Base-by-base conservation (phyloP, 2,113 vertebrate genomes). In the Solea senegalensis region DNA sequence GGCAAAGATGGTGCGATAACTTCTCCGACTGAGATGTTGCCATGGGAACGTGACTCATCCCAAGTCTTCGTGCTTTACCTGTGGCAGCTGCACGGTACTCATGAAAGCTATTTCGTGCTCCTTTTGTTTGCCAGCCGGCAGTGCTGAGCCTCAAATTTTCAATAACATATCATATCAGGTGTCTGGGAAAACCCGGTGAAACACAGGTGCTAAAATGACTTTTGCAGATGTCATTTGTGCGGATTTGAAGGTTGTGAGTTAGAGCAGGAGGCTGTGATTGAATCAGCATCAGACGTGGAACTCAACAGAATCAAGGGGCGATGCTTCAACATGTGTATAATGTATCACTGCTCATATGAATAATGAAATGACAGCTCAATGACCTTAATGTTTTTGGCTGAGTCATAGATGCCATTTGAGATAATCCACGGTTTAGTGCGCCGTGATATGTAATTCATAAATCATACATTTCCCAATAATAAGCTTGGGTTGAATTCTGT, bases 41-140 rank as follows among this genome's bases (percentile, higher is more conserved):
- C 84, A 93, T 93, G 91, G 91, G 69, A 88, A 93, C 86, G 41
- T 93, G 90, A 94, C 88, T 92, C 93, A 93, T 85, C 87, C 44
- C 84, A 82, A 76, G 80, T 83, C 86, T 78, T 86, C 81, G 86
- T 71, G 77, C 82, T 85, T 60, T 88, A 91, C 91, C 89, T 90
- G 87, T 80, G 85, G 89, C 91, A 93, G 93, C 91, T 91, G 91
- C 83, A 85, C 80, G 75, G 73, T 61, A 74, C 86, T 85, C 81
- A 68, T 62, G 80, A 82, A 78, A 80, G 82, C 84, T 80, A 78
- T 85, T 90, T 88, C 81, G 70, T 80, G 76, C 84, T 78, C 65
- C 78, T 88, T 83, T 87, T 90, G 86, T 92, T 91, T 91, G 86
- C 90, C 85, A 58, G 80, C 75, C 84, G 59, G 86, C 76, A 60